Percentiles rank a stretch among this genome's conserved stretches.
These are phyloP conservation scores for Halocynthia aurantium DNA, from an alignment of 23 tunicate genomes.

Conservation along the genomic window DNA sequence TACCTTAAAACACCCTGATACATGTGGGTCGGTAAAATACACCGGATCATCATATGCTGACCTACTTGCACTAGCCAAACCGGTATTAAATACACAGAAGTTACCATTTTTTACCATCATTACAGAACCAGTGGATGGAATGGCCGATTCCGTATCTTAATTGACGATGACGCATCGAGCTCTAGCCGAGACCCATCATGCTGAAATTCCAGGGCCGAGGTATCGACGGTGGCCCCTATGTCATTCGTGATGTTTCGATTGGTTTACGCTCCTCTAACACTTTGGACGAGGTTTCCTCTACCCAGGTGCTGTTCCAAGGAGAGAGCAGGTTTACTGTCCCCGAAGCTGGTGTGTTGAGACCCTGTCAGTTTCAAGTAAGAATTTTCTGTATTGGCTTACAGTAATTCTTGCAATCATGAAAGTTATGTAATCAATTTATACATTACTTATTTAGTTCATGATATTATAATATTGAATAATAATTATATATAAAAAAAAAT, in stretches of 20 bases:
- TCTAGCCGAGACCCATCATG: conserved; percentile 11
- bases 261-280: conserved; percentile 44
- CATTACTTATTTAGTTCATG: too few relatives aligned
- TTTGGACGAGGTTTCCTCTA: conserved; percentile 24
- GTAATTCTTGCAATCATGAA: background rate
- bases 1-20: too few relatives aligned
- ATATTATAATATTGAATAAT: too few relatives aligned
- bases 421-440: too few relatives aligned
- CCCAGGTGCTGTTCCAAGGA: conserved; percentile 18
- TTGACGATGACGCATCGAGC: conserved; percentile 42
- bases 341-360: conserved; percentile 24
- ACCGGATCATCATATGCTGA: too few relatives aligned
- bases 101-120: too few relatives aligned
- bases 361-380: conserved; percentile 13
- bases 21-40: too few relatives aligned
- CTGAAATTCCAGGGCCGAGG: conserved; percentile 38
- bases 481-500: too few relatives aligned
- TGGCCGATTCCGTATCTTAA: conserved; percentile 50
- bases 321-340: conserved; percentile 15
- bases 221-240: conserved; percentile 29
- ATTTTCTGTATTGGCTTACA: background rate
- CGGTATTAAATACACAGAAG: too few relatives aligned
- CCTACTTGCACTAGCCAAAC: too few relatives aligned
- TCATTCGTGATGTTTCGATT: conserved; percentile 17
- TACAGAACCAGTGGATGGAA: conserved; percentile 31